These are phyloP conservation scores for Lichenostomus cassidix DNA, from an alignment of 2,113 vertebrate species.

Conservation along the genomic window DNA sequence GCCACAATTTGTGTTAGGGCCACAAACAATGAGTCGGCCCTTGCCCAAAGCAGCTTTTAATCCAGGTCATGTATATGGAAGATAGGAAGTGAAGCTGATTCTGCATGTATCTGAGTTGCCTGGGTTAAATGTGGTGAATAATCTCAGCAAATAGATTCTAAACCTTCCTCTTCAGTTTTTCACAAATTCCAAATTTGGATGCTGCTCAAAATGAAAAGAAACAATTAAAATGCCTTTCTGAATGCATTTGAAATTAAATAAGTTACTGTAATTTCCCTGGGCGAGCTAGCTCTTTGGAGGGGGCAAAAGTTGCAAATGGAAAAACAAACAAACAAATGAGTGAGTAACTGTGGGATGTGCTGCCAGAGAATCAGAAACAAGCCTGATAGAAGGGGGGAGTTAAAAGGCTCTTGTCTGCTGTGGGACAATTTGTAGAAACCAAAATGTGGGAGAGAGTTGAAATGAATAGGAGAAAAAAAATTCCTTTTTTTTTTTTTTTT, in stretches of 20 bases:
- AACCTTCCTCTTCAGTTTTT: not conserved
- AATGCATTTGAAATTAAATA: constrained; percentile 23
- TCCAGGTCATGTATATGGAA: not conserved
- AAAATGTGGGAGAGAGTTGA: constrained; percentile 12
- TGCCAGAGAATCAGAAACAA: constrained; percentile 26
- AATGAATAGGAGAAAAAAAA: not conserved
- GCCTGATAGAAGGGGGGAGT: not conserved
- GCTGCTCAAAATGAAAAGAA: constrained; percentile 4
- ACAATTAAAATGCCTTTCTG: constrained; percentile 32
- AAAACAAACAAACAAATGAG: constrained; percentile 45
- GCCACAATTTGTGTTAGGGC: not conserved
- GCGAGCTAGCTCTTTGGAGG: constrained; percentile 18
- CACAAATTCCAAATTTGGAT: not conserved
- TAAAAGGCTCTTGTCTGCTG: not conserved
- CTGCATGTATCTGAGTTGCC: not conserved
- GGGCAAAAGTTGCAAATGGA: constrained; percentile 44
- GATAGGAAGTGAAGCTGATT: constrained; percentile 1
- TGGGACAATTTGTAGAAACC: not conserved
- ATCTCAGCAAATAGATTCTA: constrained; percentile 6
- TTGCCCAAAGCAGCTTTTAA: constrained; percentile 8
- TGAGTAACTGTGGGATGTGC: constrained; percentile 24
- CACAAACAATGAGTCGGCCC: not conserved
- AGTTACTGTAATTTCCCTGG: constrained; percentile 26
- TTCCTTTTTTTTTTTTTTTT: not conserved
- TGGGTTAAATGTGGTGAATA: not conserved